phyloP scores from a whole-genome alignment of 2,888 invertebrate species.

The Synanthedon myopaeformis region DNA sequence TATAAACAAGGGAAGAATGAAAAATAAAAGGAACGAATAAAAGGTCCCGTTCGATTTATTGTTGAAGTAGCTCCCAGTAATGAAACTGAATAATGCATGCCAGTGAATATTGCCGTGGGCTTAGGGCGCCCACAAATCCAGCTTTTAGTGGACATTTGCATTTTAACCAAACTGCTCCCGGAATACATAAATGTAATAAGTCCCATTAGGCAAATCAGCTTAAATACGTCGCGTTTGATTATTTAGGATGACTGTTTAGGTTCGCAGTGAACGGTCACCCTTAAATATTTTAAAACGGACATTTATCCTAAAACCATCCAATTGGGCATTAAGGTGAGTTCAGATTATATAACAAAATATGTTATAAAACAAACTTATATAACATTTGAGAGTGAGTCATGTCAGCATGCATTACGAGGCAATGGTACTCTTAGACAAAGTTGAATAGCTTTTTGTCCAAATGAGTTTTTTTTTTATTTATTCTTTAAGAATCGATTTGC shows the following conservation, averaged over 20 bases:
- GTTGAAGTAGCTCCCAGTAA: conserved; percentile 58
- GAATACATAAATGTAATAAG: neutral
- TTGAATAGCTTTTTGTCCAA: too few relatives aligned
- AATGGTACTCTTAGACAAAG: too few relatives aligned
- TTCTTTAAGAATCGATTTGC: too few relatives aligned
- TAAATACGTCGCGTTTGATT: neutral
- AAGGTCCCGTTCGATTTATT: conserved; percentile 58
- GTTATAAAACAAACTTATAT: too few relatives aligned
- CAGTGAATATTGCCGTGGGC: conserved; percentile 45
- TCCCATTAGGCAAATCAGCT: neutral
- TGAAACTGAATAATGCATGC: conserved; percentile 68
- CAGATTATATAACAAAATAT: too few relatives aligned
- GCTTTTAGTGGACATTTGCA: neutral
- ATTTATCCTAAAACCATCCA: too few relatives aligned
- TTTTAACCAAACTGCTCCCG: neutral
- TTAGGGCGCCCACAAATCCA: conserved; percentile 23
- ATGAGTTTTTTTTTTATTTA: too few relatives aligned
- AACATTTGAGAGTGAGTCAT: too few relatives aligned
- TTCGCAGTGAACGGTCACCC: too few relatives aligned
- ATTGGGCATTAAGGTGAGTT: too few relatives aligned
- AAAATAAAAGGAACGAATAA: conserved; percentile 17
- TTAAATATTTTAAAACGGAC: too few relatives aligned
- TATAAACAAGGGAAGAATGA: neutral
- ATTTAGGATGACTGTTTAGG: neutral
- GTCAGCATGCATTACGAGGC: too few relatives aligned